phyloP scores from a whole-genome alignment of 2,888 invertebrate genomes.

The Pandemis cinnamomeana region DNA sequence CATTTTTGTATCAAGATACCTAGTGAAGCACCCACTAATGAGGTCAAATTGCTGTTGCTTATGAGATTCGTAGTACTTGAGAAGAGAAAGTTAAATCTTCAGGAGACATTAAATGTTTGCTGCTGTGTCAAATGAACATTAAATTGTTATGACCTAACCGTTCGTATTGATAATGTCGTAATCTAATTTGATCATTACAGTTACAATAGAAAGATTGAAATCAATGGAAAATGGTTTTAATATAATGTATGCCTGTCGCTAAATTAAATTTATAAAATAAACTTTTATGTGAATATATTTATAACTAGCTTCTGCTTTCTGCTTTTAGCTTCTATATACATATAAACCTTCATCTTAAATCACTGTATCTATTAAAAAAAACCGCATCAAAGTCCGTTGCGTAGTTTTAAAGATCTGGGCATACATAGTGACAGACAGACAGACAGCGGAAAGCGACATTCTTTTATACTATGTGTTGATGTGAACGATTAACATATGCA shows the following conservation, averaged over 20 bases:
- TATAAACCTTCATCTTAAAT: too few relatives aligned
- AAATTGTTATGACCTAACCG: not conserved
- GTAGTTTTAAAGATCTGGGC: too few relatives aligned
- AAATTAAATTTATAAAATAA: too few relatives aligned
- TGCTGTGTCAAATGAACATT: not conserved
- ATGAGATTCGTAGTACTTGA: slow-evolving; percentile 12
- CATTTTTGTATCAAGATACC: slow-evolving; percentile 10
- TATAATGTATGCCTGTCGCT: too few relatives aligned
- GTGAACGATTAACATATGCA: not conserved
- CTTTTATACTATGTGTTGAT: too few relatives aligned
- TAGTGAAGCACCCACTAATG: slow-evolving; percentile 11
- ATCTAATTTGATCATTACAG: not conserved
- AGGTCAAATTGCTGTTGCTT: slow-evolving; percentile 32
- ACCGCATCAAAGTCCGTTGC: too few relatives aligned
- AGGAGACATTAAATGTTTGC: slow-evolving; percentile 1
- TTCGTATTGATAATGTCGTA: not conserved
- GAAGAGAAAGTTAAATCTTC: slow-evolving; percentile 10
- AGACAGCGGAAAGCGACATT: too few relatives aligned
- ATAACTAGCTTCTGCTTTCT: too few relatives aligned
- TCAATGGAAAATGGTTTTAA: not conserved
- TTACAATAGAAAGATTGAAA: not conserved
- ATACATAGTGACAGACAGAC: too few relatives aligned
- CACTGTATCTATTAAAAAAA: too few relatives aligned
- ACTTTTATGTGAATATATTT: too few relatives aligned
- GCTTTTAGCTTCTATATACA: too few relatives aligned